These are phyloP conservation scores for Cyaniris semiargus DNA, from an alignment of 2,888 invertebrate genomes.

Conservation along the genomic window DNA sequence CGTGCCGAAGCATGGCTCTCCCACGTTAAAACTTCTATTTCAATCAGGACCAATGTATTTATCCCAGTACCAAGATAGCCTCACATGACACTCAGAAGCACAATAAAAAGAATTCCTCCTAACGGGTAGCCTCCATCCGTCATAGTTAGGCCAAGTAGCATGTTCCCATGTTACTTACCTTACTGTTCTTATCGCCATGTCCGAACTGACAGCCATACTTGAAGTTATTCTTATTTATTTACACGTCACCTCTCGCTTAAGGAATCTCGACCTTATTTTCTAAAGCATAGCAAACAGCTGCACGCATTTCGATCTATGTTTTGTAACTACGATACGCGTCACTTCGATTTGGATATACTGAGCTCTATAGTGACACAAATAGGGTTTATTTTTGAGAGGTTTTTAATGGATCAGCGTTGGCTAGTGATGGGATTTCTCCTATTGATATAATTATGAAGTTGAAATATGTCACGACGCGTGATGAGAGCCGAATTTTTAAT, in stretches of 20 bases:
- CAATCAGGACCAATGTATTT: no score
- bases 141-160: constrained; percentile 36
- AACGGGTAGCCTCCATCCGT: constrained; percentile 34
- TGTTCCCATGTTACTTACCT: constrained; percentile 35
- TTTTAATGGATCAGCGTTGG: background rate
- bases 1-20: no score
- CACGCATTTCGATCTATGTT: constrained; percentile 7
- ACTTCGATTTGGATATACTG: background rate
- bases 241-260: background rate
- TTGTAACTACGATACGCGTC: constrained; percentile 7
- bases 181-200: constrained; percentile 29
- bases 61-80: background rate
- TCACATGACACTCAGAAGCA: background rate
- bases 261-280: constrained; percentile 30
- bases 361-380: background rate
- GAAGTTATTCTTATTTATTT: constrained; percentile 36
- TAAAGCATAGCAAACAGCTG: constrained; percentile 26
- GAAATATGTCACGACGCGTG: constrained; percentile 40
- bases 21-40: no score
- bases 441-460: constrained; percentile 42
- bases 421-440: constrained; percentile 34
- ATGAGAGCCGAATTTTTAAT: constrained; percentile 40
- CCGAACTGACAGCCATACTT: constrained; percentile 36
- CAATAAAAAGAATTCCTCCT: constrained; percentile 1
- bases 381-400: constrained; percentile 25